These are phyloP conservation scores for Agrochola lota DNA, from an alignment of 2,888 invertebrate species.

Conservation along the genomic window DNA sequence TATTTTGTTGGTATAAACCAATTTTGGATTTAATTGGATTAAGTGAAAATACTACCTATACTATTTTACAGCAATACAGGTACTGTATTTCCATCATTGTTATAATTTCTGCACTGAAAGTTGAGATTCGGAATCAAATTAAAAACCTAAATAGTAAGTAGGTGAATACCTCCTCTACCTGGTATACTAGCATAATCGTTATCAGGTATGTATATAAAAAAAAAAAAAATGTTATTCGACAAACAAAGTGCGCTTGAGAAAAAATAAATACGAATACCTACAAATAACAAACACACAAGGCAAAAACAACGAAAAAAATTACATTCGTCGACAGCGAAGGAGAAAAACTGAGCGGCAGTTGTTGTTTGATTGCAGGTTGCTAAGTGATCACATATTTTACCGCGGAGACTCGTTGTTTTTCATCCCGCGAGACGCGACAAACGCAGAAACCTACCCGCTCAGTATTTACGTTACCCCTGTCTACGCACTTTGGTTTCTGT, in stretches of 20 bases:
- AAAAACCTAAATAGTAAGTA: no score
- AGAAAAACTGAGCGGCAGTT: conserved; percentile 81
- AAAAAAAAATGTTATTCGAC: neutral
- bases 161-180: no score
- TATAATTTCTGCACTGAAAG: no score
- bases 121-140: no score
- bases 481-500: conserved; percentile 64
- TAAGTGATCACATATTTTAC: conserved; percentile 90
- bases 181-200: no score
- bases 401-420: conserved; percentile 82
- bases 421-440: conserved; percentile 71
- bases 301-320: conserved; percentile 67
- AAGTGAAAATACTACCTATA: no score
- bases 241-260: conserved; percentile 2
- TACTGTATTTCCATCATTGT: no score
- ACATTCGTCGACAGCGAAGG: conserved; percentile 74
- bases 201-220: neutral
- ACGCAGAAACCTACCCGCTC: conserved; percentile 64
- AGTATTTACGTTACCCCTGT: conserved; percentile 62
- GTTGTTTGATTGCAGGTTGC: conserved; percentile 88
- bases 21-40: neutral
- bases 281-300: conserved; percentile 17
- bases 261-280: conserved; percentile 21
- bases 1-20: conserved; percentile 19
- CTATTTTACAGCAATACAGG: no score